A percentile compares a stretch with the other conserved stretches of the same genome.
Conservation (phyloP, 2,113 vertebrate species). For the Hypomesus transpacificus region DNA sequence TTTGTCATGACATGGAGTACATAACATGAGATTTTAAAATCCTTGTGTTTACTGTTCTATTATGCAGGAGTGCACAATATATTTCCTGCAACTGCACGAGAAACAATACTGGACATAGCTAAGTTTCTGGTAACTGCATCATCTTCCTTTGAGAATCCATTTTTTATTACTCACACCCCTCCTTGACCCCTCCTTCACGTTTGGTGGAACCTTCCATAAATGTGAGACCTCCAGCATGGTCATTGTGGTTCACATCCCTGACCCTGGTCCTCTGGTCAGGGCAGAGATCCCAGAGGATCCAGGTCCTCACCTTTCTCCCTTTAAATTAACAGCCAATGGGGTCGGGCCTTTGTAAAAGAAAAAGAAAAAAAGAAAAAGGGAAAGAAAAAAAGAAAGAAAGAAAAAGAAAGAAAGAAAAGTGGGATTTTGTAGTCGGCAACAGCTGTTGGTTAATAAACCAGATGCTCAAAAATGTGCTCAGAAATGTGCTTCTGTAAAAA, state of each 20-base stretch:
- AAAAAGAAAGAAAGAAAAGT: too few species aligned
- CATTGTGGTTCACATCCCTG: conserved; percentile 61
- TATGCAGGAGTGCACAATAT: too few species aligned
- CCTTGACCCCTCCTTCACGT: not conserved
- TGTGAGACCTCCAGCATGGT: conserved; percentile 34
- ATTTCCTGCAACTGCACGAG: too few species aligned
- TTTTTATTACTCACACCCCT: too few species aligned
- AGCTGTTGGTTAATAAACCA: conserved; percentile 52
- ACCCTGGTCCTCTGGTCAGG: conserved; percentile 55
- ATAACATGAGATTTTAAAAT: too few species aligned
- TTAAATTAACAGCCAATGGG: conserved; percentile 62
- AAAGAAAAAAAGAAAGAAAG: conserved; percentile 28
- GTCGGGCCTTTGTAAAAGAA: conserved; percentile 48
- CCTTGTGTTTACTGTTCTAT: too few species aligned
- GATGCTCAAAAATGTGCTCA: conserved; percentile 25
- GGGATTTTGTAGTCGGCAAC: conserved; percentile 35
- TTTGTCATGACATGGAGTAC: too few species aligned
- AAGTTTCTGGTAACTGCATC: too few species aligned
- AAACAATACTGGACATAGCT: too few species aligned
- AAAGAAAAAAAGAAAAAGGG: conserved; percentile 12
- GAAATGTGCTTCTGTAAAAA: conserved; percentile 22
- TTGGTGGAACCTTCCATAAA: conserved; percentile 41
- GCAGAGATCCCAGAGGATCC: conserved; percentile 49
- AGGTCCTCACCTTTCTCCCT: conserved; percentile 57
- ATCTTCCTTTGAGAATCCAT: too few species aligned